Base-by-base conservation (phyloP, 2,113 vertebrate genomes). In the Saguinus midas region DNA sequence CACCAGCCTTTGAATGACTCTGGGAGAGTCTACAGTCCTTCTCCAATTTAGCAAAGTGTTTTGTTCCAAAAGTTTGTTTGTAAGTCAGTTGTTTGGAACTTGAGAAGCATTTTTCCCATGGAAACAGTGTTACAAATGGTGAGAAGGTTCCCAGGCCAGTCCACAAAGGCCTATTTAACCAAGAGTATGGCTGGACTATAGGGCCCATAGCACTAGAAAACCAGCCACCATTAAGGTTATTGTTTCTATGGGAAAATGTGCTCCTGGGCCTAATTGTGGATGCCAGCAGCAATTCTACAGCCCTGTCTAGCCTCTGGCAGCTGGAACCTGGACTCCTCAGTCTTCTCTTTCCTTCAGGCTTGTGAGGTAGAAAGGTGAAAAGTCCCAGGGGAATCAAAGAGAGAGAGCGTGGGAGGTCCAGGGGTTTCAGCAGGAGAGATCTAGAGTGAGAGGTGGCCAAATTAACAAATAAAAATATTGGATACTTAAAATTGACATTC, bases 61-160 rank as follows among this genome's bases (percentile, higher is more conserved):
- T 97, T 95, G 92, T 96, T 97, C 87, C 70, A 87, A 90, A 97
- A 96, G 86, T 97, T 93, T 95, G 96, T 94, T 96, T 97, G 88
- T 91, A 97, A 97, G 61, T 96, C 92, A 97, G 95, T 96, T 97
- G 95, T 96, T 96, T 93, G 90, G 80, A 94, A 97, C 48, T 92
- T 25, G 18, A 84, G 84, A 91, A 91, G 70, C 83, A 64, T 90
- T 95, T 98, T 98, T 95, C 96, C 96, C 96, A 97, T 95, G 94
- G 92, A 97, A 94, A 97, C 92, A 97, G 95, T 95, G 94, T 97
- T 97, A 81, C 76, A 84, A 90, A 97, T 96, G 92, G 72, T 93
- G 92, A 70, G 92, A 96, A 92, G 83, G 37, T 97, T 97, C 96
- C 94, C 96, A 97, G 94, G 73, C 73, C 66, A 73, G 92, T 37